A percentile compares a stretch with the other conserved stretches of the same genome.
phyloP scores from a whole-genome alignment of 2,888 invertebrate species.

The Xestia rhomboidea region DNA sequence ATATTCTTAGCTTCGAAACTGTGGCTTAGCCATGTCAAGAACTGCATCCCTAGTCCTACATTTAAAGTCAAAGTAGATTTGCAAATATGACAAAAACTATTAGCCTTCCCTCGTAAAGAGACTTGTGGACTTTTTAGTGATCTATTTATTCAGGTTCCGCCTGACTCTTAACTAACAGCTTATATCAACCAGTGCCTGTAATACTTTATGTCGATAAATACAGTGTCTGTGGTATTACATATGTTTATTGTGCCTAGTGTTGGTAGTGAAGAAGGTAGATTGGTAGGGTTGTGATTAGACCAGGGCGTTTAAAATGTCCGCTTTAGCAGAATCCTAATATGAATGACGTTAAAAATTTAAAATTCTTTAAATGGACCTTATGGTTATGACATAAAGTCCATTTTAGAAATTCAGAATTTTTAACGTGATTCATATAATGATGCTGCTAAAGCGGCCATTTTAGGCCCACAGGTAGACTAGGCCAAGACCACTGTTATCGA shows the following conservation, averaged over 20 bases:
- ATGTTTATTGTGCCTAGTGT: neutral
- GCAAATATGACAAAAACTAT: neutral
- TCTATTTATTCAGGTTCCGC: neutral
- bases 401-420: too few species aligned
- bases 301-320: too few species aligned
- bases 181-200: neutral
- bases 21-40: neutral
- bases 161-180: neutral
- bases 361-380: too few species aligned
- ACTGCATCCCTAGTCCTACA: neutral
- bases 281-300: neutral
- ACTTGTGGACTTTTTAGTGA: neutral
- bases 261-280: neutral
- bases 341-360: too few species aligned
- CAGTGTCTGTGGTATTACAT: neutral
- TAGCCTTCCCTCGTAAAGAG: neutral
- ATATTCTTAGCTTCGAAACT: too few species aligned
- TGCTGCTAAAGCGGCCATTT: too few species aligned
- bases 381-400: too few species aligned
- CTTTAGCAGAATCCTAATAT: too few species aligned
- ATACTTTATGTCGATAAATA: neutral
- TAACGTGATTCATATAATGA: too few species aligned
- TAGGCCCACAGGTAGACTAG: neutral
- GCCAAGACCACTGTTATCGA: too few species aligned
- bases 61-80: neutral